Percentiles rank a stretch among this genome's conserved stretches.
phyloP scores from a whole-genome alignment of 2,797 vertebrate species.

The Benthosema pterotum region DNA sequence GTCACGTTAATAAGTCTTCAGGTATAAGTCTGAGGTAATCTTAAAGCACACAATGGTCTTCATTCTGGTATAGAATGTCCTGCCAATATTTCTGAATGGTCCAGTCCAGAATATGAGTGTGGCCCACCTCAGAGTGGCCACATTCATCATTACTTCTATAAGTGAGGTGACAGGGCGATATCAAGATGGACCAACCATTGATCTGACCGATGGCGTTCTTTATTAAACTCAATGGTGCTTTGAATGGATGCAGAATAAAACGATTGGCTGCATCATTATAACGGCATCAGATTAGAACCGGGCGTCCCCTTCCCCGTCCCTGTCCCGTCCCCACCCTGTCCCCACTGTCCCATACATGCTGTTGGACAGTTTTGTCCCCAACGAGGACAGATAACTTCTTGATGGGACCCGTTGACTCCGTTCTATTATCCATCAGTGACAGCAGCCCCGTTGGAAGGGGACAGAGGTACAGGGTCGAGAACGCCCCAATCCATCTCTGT shows the following conservation, averaged over 20 bases:
- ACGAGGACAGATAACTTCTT: constrained; percentile 52
- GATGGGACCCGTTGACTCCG: constrained; percentile 44
- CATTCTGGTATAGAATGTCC: too few relatives aligned
- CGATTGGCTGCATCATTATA: neutral
- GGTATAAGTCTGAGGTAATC: too few relatives aligned
- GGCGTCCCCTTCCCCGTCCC: neutral
- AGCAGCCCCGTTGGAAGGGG: constrained; percentile 65
- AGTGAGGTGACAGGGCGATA: too few relatives aligned
- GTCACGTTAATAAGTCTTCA: too few relatives aligned
- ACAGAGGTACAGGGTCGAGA: constrained; percentile 65
- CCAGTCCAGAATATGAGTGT: too few relatives aligned
- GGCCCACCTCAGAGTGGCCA: too few relatives aligned
- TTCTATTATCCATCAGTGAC: constrained; percentile 76
- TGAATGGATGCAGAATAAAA: neutral
- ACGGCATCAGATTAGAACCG: neutral
- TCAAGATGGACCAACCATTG: too few relatives aligned
- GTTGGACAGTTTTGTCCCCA: constrained; percentile 55
- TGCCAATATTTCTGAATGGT: too few relatives aligned
- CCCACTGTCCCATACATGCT: constrained; percentile 54
- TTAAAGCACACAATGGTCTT: too few relatives aligned
- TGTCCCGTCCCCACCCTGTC: constrained; percentile 28
- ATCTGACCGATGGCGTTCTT: neutral
- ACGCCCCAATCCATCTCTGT: constrained; percentile 82
- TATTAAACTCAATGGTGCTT: neutral
- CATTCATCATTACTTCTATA: too few relatives aligned